A percentile compares a stretch with the other conserved stretches of the same genome.
phyloP scores from a whole-genome alignment of 2,797 vertebrate genomes.

The Pseudochaenichthys georgianus region DNA sequence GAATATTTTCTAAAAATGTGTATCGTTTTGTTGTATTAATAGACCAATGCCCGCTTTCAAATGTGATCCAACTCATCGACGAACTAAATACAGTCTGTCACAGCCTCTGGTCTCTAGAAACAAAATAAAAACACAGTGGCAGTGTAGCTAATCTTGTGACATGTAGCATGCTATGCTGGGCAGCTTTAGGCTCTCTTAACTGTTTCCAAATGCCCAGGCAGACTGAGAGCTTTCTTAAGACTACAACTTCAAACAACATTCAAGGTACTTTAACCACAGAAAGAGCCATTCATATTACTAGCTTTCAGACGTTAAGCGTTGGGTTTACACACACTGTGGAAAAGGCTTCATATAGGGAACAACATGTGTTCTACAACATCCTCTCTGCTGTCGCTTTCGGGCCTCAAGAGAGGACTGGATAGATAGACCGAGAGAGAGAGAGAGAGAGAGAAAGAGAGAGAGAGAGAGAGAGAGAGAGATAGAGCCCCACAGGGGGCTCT shows the following conservation, averaged over 20 bases:
- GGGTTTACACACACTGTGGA: constrained; percentile 14
- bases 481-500: constrained; percentile 69
- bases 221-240: constrained; percentile 15
- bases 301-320: constrained; percentile 18
- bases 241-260: constrained; percentile 7
- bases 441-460: neutral
- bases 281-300: constrained; percentile 23
- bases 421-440: constrained; percentile 34
- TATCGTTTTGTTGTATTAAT: neutral
- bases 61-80: constrained; percentile 47
- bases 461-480: constrained; percentile 2
- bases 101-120: constrained; percentile 73
- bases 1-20: neutral
- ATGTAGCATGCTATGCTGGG: constrained; percentile 70
- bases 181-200: constrained; percentile 69
- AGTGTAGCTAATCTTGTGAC: constrained; percentile 74
- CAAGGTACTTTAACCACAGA: constrained; percentile 22
- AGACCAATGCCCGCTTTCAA: constrained; percentile 30
- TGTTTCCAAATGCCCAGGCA: constrained; percentile 42
- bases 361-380: constrained; percentile 69
- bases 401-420: constrained; percentile 62
- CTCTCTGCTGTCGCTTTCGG: constrained; percentile 66
- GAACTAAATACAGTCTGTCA: constrained; percentile 50
- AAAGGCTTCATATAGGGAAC: constrained; percentile 39
- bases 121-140: constrained; percentile 71